Evolutionary conservation across 2,113 vertebrate genomes (phyloP).

Genomic region (Patagioenas fasciata): DNA sequence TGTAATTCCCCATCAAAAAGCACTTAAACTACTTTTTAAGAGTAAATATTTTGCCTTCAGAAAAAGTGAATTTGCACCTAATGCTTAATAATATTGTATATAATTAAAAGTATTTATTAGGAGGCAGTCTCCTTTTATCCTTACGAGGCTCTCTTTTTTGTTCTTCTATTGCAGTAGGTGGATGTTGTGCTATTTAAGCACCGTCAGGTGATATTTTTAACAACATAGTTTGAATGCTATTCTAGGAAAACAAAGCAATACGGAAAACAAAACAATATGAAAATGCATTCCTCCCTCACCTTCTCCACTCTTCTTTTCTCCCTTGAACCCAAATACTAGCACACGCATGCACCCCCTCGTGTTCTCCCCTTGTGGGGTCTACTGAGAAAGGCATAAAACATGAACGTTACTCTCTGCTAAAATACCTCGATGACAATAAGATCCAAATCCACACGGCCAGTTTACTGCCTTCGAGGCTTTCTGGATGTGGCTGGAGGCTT

Average conservation of each 20-base stretch:
- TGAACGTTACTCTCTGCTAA: background rate
- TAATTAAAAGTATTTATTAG: background rate
- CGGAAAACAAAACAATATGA: background rate
- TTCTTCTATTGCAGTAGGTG: background rate
- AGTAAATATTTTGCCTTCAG: background rate
- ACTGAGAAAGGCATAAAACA: background rate
- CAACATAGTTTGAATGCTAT: background rate
- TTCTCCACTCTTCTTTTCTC: background rate
- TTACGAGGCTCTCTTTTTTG: background rate
- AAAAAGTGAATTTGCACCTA: background rate
- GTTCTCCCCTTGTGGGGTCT: background rate
- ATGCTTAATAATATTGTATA: background rate
- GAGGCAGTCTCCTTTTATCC: background rate
- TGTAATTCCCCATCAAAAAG: background rate
- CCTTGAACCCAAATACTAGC: background rate
- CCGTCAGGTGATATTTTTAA: background rate
- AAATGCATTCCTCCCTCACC: background rate
- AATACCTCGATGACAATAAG: background rate
- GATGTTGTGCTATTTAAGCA: background rate
- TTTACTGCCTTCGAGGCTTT: background rate
- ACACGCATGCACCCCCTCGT: background rate
- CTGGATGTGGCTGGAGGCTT: background rate
- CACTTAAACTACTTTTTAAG: background rate
- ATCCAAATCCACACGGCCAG: background rate
- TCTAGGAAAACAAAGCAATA: background rate